phyloP scores from a whole-genome alignment of 1,140 invertebrate genomes.

The Ostrea denselamellosa region DNA sequence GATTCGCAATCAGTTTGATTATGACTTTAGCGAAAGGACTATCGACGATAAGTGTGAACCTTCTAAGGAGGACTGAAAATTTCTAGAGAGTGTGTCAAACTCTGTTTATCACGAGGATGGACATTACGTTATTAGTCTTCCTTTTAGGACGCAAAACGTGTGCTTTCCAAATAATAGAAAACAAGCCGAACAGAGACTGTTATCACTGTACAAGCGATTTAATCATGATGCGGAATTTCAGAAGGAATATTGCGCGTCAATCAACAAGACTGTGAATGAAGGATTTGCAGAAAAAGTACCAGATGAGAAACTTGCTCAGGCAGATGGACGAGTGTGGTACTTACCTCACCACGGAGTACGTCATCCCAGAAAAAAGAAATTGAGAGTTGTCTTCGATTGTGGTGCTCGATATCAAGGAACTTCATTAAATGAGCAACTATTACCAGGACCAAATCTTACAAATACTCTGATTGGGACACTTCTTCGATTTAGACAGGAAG shows the following conservation, averaged over 20 bases:
- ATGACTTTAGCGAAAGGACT: conserved; percentile 41
- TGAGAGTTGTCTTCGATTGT: conserved; percentile 64
- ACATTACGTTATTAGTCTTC: conserved; percentile 27
- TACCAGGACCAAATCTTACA: conserved; percentile 60
- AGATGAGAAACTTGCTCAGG: neutral
- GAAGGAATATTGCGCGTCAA: conserved; percentile 51
- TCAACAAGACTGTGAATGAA: conserved; percentile 47
- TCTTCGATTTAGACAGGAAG: conserved; percentile 50
- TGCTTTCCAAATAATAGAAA: conserved; percentile 37
- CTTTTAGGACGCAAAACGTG: conserved; percentile 23
- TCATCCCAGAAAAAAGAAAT: conserved; percentile 57
- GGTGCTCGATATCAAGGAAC: conserved; percentile 49
- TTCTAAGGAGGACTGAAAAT: conserved; percentile 34
- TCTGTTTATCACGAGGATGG: conserved; percentile 38
- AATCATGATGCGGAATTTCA: conserved; percentile 43
- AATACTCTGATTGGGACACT: conserved; percentile 59
- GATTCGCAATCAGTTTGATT: conserved; percentile 36
- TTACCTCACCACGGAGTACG: conserved; percentile 60
- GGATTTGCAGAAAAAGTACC: conserved; percentile 42
- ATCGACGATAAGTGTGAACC: conserved; percentile 41
- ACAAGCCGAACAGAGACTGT: conserved; percentile 46
- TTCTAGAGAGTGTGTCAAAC: conserved; percentile 41
- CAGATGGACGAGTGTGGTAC: conserved; percentile 59
- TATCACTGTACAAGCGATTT: conserved; percentile 32
- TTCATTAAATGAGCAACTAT: conserved; percentile 55